Conservation (phyloP, 1,140 invertebrate species). For the Cherax quadricarinatus region DNA sequence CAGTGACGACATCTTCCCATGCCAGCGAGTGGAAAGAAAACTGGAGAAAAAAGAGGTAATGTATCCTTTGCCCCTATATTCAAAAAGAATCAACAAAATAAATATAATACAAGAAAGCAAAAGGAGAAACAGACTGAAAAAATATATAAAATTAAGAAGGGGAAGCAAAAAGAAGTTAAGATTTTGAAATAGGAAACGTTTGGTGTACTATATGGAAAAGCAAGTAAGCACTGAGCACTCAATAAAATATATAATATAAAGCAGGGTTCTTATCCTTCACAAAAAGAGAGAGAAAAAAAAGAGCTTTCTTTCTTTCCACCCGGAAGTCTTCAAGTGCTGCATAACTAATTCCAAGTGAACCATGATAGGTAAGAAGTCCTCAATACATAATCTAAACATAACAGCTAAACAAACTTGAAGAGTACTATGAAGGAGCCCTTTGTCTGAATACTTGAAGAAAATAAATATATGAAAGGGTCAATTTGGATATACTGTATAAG, state of each 20-base stretch:
- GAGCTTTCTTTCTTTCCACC: conserved; percentile 50
- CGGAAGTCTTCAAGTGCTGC: conserved; percentile 57
- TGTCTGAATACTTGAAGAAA: conserved; percentile 48
- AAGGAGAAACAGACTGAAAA: not conserved
- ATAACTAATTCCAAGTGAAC: conserved; percentile 63
- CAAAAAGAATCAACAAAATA: not conserved
- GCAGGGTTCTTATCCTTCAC: not conserved
- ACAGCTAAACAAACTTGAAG: conserved; percentile 66
- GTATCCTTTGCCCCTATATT: not conserved
- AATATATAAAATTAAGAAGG: not conserved
- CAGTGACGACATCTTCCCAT: conserved; percentile 15
- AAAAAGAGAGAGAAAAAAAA: not conserved
- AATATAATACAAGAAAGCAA: not conserved
- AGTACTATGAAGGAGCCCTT: conserved; percentile 50
- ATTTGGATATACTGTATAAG: conserved; percentile 10
- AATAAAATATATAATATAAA: conserved; percentile 8
- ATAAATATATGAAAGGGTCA: not conserved
- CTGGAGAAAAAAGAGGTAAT: not conserved
- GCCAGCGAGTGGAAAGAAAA: conserved; percentile 50
- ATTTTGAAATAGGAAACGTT: not conserved
- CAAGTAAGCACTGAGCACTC: conserved; percentile 53
- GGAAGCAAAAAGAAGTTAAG: not conserved
- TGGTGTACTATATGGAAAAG: conserved; percentile 19
- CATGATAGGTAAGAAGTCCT: conserved; percentile 62
- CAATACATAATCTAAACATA: conserved; percentile 70